A percentile compares a stretch with the other conserved stretches of the same genome.
Conservation (phyloP, 1,140 invertebrate species). For the Sarcophaga bullata region DNA sequence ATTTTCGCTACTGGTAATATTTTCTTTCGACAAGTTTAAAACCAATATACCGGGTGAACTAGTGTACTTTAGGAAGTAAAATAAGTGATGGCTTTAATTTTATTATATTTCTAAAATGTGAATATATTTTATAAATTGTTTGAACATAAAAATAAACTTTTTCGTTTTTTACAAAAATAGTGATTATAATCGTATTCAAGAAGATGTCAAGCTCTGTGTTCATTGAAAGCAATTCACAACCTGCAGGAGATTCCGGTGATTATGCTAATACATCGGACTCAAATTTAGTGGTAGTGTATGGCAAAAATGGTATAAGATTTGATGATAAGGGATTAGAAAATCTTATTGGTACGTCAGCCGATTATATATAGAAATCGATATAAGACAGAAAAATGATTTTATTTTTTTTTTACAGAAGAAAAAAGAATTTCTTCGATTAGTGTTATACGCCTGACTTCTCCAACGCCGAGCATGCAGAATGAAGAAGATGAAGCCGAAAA, state of each 20-base stretch:
- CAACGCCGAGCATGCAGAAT: slow-evolving; percentile 63
- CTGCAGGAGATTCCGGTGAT: background rate
- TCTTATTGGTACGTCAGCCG: slow-evolving; percentile 71
- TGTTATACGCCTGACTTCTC: slow-evolving; percentile 61
- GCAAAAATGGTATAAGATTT: slow-evolving; percentile 77
- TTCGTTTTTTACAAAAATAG: too few species aligned
- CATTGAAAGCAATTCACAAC: slow-evolving; percentile 50
- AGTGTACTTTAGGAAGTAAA: background rate
- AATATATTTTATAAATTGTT: background rate
- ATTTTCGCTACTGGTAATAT: background rate
- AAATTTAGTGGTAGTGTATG: slow-evolving; percentile 76
- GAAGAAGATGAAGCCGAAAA: slow-evolving; percentile 59
- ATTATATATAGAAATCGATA: background rate
- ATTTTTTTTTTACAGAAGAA: slow-evolving; percentile 56
- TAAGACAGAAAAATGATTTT: background rate
- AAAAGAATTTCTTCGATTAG: slow-evolving; percentile 62
- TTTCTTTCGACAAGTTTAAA: background rate
- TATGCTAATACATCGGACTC: slow-evolving; percentile 46
- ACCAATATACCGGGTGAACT: slow-evolving; percentile 5
- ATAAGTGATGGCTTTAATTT: background rate
- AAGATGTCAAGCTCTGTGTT: slow-evolving; percentile 63
- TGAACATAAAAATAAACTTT: too few species aligned
- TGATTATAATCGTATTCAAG: background rate
- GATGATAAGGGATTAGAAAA: slow-evolving; percentile 77
- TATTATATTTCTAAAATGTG: background rate